Base-by-base conservation (phyloP, 2,797 vertebrate species). In the Sebastes diploproa region DNA sequence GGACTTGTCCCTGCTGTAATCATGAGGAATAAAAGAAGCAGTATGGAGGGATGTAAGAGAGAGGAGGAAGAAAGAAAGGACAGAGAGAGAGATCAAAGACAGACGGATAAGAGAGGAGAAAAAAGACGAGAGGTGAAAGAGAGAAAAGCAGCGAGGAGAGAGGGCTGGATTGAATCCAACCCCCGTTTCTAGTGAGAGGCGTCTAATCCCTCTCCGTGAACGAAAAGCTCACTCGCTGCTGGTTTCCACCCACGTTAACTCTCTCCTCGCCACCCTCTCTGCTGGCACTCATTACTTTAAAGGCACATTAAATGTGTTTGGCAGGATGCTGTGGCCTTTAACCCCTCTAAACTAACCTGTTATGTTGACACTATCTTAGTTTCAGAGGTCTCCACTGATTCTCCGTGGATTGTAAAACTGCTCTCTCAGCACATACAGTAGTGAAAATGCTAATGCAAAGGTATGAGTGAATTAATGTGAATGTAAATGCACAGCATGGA, bases 161-260 rank as follows among this genome's bases (percentile, higher is more conserved):
- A 72, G 22, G 30, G 58, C 7, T 81, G 81, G 82, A 87, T 18
- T 61, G 25, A 78, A 81, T 86, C 77, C 88, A 85, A 22, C 61
- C 69, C 77, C 58, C 0, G 20, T 38, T 82, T 87, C 56, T 36
- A 77, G 56, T 88, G 74, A 86, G 75, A 84, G 67, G 66, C 30
- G 46, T 84, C 84, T 92, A 90, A 92, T 92, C 73, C 77, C 59
- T 81, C 66, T 79, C 65, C 73, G 76, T 46, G 73, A 89, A 84
- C 1, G 14, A 58, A 86, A 71, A 80, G 70, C 70, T 82, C 68
- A 69, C 82, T 89, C 29, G 59, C 77, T 81, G 78, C 75, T 75
- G 3, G 74, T 87, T 85, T 82, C 82, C 79, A 61, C 81, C 83
- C 80, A 85, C 78, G 2, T 78, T 58, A 76, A 58, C 74, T 13